These are phyloP conservation scores for Oryzias melastigma DNA, from an alignment of 2,113 vertebrate species.

Conservation along the genomic window DNA sequence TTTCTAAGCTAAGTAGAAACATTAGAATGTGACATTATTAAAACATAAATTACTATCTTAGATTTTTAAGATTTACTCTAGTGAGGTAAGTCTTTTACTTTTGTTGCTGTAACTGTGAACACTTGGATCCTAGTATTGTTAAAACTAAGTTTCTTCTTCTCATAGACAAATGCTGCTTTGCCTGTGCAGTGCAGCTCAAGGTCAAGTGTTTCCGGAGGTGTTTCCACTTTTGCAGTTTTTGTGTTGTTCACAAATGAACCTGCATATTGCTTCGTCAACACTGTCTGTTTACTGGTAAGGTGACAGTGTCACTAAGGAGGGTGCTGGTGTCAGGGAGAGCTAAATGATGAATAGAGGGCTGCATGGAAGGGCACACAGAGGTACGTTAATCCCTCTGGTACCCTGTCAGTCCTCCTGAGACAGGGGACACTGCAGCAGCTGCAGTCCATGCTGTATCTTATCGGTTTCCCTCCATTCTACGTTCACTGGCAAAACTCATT, in stretches of 20 bases:
- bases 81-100: background rate
- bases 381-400: conserved; percentile 27
- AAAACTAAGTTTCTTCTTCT: background rate
- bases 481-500: conserved; percentile 45
- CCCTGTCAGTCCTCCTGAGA: conserved; percentile 26
- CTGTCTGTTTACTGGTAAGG: conserved; percentile 43
- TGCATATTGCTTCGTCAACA: conserved; percentile 63
- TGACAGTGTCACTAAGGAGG: conserved; percentile 50
- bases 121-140: too few relatives aligned
- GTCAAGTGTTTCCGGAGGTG: conserved; percentile 20
- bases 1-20: too few relatives aligned
- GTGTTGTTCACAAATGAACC: conserved; percentile 43
- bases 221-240: conserved; percentile 37
- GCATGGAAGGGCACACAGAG: conserved; percentile 45
- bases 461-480: conserved; percentile 5
- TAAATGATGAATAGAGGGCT: conserved; percentile 43
- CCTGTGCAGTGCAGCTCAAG: conserved; percentile 20
- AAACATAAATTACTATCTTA: too few relatives aligned
- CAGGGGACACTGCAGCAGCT: conserved; percentile 51
- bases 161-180: background rate
- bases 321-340: conserved; percentile 9
- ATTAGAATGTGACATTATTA: too few relatives aligned
- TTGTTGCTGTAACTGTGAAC: too few relatives aligned
- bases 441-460: conserved; percentile 28
- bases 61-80: too few relatives aligned